Percentiles rank a stretch among this genome's conserved stretches.
Conservation (phyloP, 2,797 vertebrate genomes). For the Neosalanx taihuensis region DNA sequence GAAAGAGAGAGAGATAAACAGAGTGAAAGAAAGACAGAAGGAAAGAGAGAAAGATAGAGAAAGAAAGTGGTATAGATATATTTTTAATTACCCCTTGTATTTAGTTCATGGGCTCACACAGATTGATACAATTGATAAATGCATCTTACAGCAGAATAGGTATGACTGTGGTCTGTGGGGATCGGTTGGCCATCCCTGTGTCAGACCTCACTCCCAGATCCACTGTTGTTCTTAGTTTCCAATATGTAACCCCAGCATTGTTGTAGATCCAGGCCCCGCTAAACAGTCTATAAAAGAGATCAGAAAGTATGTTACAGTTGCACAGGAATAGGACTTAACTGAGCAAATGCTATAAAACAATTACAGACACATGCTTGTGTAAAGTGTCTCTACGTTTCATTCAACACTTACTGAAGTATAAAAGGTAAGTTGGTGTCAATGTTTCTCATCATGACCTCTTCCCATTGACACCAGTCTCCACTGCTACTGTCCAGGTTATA, state of each 20-base stretch:
- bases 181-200: not conserved
- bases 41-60: not conserved
- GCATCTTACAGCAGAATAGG: not conserved
- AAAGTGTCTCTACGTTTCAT: not conserved
- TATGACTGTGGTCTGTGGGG: conserved; percentile 1
- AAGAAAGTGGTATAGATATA: not conserved
- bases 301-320: not conserved
- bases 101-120: too few species aligned
- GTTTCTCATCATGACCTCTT: conserved; percentile 12
- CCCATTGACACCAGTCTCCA: conserved; percentile 42
- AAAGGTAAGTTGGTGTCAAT: conserved; percentile 14
- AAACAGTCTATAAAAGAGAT: not conserved
- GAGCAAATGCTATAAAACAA: not conserved
- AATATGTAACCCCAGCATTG: not conserved
- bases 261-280: not conserved
- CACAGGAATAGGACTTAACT: not conserved
- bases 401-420: not conserved
- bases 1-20: not conserved
- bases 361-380: too few species aligned
- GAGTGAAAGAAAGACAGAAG: not conserved
- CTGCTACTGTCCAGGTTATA: accelerated
- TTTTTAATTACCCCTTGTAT: too few species aligned
- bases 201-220: conserved; percentile 4
- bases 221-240: not conserved
- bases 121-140: not conserved